Base-by-base conservation (phyloP, 2,888 invertebrate genomes). In the Halocaridina rubra region DNA sequence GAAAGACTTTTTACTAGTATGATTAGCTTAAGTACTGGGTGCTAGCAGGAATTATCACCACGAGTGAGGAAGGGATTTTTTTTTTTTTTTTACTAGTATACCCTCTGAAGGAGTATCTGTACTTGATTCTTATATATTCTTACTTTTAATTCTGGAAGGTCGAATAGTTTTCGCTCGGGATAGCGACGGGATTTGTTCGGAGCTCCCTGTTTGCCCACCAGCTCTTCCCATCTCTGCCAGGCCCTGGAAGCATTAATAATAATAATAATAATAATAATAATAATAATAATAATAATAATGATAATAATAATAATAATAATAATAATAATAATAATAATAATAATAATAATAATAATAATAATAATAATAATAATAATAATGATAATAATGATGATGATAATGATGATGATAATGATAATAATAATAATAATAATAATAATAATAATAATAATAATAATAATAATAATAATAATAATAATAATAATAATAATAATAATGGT, bases 141-240 rank as follows among this genome's bases (percentile, higher is more conserved):
- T 33, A 77, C 82, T 78, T 82, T 77, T 10, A 82, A 30, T 30
- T 82, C 82, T 5, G 82, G 78, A 10, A 82, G 59, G 16, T 82
- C 39, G 4, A 78, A 72, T 16, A 82, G 27, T 8, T 3, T n/a
- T 0, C 59, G 16, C 22, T 78, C 78, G 3, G 82, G 82, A 53
- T 57, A 78, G 59, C 77, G 72, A 3, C 61, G 10, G 2, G 24
- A 2, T 22, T 19, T 82, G 24, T 82, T 39, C 24, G 5, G 32
- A 8, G 10, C 22, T 1, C n/a, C 72, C 2, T 13, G 5, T 0
- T 19, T 5, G 0, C 78, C 78, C 10, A 82, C 72, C 13, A 82
- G 82, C 1, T 33, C 67, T 24, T 16, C 22, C 82, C 82, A 82
- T 46, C 72, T 77, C 4, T n/a, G 16, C 82, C 82, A 82, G 5